Percentiles rank a stretch among this genome's conserved stretches.
These are phyloP conservation scores for Tipula confusa DNA, from an alignment of 2,888 invertebrate genomes.

Conservation along the genomic window DNA sequence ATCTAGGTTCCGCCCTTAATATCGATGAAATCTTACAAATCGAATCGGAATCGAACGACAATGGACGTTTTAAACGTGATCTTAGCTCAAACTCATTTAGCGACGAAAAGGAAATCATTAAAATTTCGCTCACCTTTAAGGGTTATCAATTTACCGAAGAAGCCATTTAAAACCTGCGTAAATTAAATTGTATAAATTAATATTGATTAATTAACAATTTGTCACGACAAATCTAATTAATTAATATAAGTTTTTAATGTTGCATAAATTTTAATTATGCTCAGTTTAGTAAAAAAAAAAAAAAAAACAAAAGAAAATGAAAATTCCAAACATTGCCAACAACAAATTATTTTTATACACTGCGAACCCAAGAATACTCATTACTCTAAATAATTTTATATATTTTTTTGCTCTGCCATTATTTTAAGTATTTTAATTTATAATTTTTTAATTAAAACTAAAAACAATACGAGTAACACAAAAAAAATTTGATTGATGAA, in stretches of 20 bases:
- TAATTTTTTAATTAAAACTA: neutral
- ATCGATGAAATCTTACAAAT: constrained; percentile 26
- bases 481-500: neutral
- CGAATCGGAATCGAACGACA: constrained; percentile 37
- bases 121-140: constrained; percentile 37
- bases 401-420: neutral
- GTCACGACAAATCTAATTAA: neutral
- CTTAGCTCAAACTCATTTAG: neutral
- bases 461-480: neutral
- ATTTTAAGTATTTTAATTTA: constrained; percentile 25
- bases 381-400: neutral
- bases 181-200: neutral
- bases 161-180: neutral
- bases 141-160: constrained; percentile 35
- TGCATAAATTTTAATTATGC: constrained; percentile 30
- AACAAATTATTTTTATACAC: neutral
- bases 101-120: constrained; percentile 36
- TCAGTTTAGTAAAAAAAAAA: neutral
- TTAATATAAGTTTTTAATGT: neutral
- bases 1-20: constrained; percentile 28
- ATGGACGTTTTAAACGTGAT: constrained; percentile 36
- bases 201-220: constrained; percentile 27
- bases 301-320: neutral
- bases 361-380: neutral
- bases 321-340: neutral